Evolutionary conservation across 2,888 invertebrate genomes (phyloP).

Genomic region (Limenitis camilla): DNA sequence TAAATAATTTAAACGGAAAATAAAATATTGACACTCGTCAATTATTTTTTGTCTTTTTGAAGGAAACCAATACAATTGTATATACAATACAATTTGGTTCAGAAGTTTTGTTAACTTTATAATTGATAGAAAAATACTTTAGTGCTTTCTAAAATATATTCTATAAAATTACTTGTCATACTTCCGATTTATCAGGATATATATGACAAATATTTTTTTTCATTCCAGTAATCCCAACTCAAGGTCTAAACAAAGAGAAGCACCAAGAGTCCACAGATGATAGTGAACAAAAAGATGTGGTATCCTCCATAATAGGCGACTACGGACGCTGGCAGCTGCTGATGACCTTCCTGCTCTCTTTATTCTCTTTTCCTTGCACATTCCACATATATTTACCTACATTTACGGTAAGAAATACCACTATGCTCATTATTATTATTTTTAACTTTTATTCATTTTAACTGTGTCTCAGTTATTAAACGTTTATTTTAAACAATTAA

Average conservation of each 20-base stretch:
- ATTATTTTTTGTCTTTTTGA: no score
- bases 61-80: no score
- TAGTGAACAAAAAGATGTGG: constrained; percentile 75
- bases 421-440: no score
- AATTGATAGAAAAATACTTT: no score
- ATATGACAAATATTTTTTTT: not conserved
- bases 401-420: constrained; percentile 75
- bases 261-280: constrained; percentile 33
- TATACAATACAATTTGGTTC: no score
- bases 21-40: not conserved
- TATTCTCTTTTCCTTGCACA: constrained; percentile 86
- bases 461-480: no score
- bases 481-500: no score
- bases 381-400: constrained; percentile 86
- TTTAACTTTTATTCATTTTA: no score
- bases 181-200: no score
- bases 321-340: constrained; percentile 85
- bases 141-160: no score
- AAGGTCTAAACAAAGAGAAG: constrained; percentile 49
- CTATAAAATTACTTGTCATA: no score
- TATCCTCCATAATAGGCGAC: constrained; percentile 80
- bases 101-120: no score
- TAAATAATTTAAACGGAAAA: not conserved
- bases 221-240: constrained; percentile 64
- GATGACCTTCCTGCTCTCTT: constrained; percentile 81